Conservation (phyloP, 2,113 vertebrate species). For the Passer domesticus region DNA sequence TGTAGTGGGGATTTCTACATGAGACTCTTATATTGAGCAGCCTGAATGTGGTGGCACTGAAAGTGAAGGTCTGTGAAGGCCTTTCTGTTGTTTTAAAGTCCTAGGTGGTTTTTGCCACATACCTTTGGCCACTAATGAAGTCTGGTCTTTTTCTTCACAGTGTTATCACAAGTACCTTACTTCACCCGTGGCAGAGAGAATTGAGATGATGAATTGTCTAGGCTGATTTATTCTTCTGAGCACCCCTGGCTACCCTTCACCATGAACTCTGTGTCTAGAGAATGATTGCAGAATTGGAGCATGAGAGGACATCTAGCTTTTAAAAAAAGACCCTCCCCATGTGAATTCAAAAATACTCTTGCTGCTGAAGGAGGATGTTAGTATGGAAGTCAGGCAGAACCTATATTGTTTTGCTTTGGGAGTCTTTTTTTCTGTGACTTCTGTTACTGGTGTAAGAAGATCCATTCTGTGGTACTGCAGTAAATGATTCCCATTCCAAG, state of each 20-base stretch:
- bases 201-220: neutral
- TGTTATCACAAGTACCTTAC: neutral
- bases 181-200: neutral
- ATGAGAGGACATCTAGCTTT: neutral
- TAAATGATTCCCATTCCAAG: neutral
- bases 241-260: neutral
- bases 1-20: neutral
- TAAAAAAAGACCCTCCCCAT: neutral
- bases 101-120: neutral
- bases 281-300: neutral
- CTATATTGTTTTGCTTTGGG: neutral
- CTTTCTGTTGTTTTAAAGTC: neutral
- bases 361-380: neutral
- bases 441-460: neutral
- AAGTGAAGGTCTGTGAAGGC: neutral
- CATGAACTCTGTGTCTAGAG: neutral
- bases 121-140: neutral
- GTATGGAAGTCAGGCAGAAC: neutral
- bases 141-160: neutral
- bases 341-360: neutral
- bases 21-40: neutral
- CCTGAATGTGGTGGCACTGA: neutral
- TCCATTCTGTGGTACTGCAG: neutral
- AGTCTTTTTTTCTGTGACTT: neutral
- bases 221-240: neutral